Evolutionary conservation across 2,797 vertebrate species (phyloP).

Genomic region (Pelobates cultripes): DNA sequence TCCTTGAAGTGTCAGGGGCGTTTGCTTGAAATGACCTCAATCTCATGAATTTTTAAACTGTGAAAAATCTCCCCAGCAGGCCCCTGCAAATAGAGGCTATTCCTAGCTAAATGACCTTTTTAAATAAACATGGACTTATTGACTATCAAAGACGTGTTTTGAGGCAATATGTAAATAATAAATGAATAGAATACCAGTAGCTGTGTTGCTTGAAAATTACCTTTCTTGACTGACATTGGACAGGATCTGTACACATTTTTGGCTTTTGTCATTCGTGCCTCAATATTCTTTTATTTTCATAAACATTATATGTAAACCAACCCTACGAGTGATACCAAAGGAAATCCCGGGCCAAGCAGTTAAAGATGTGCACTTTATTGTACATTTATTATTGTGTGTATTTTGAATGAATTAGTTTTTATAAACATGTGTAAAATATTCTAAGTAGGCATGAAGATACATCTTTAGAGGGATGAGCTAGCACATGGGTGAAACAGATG

Average conservation of each 20-base stretch:
- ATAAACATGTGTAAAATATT: too few species aligned
- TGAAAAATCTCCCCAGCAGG: constrained; percentile 46
- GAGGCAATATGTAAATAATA: constrained; percentile 53
- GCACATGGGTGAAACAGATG: too few species aligned
- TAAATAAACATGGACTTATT: constrained; percentile 56
- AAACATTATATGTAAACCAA: too few species aligned
- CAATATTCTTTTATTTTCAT: too few species aligned
- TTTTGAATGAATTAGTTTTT: too few species aligned
- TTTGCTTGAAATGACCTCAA: constrained; percentile 27
- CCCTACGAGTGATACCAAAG: too few species aligned
- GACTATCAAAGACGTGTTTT: constrained; percentile 52
- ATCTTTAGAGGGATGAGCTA: too few species aligned
- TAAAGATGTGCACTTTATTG: too few species aligned
- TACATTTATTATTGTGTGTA: too few species aligned
- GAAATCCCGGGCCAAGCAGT: too few species aligned
- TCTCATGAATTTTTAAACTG: constrained; percentile 46
- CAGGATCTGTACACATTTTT: not conserved
- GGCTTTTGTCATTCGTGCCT: too few species aligned
- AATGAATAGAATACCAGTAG: constrained; percentile 43
- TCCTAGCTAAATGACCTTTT: constrained; percentile 51
- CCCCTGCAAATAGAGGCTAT: constrained; percentile 47
- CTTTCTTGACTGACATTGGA: constrained; percentile 36
- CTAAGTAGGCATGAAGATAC: too few species aligned
- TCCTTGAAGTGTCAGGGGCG: constrained; percentile 23
- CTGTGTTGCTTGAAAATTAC: not conserved